phyloP scores from a whole-genome alignment of 2,888 invertebrate species.

The Mimachlamys varia region DNA sequence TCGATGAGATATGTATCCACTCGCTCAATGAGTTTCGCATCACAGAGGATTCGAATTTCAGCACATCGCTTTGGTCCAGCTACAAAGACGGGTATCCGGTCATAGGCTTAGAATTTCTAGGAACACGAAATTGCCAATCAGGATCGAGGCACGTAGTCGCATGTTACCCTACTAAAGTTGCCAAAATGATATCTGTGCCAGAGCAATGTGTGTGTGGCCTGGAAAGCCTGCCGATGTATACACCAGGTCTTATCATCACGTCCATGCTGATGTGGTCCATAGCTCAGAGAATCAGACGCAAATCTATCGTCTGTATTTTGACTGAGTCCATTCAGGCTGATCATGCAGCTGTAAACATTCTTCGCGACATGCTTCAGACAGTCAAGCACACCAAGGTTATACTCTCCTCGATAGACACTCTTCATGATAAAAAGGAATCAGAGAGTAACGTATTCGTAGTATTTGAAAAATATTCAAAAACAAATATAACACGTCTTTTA shows the following conservation, averaged over 20 bases:
- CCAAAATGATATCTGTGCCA: neutral
- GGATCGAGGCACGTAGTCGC: neutral
- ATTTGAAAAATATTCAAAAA: neutral
- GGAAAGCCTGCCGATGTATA: neutral
- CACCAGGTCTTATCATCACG: neutral
- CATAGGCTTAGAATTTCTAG: neutral
- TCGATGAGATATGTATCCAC: neutral
- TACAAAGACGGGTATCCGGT: neutral
- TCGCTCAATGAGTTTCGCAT: neutral
- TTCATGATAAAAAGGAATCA: neutral
- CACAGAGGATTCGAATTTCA: neutral
- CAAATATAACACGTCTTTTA: neutral
- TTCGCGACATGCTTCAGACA: neutral
- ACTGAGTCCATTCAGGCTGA: neutral
- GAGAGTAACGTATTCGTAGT: neutral
- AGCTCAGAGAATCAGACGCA: neutral
- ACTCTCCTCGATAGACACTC: neutral
- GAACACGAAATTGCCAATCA: neutral
- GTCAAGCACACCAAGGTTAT: neutral
- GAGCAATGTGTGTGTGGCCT: neutral
- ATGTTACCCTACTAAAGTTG: neutral
- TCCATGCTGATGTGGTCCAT: neutral
- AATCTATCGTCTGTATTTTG: neutral
- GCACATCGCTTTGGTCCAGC: neutral
- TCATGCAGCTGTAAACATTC: neutral